Conservation (phyloP, 2,888 invertebrate species). For the Pilophorus perplexus region DNA sequence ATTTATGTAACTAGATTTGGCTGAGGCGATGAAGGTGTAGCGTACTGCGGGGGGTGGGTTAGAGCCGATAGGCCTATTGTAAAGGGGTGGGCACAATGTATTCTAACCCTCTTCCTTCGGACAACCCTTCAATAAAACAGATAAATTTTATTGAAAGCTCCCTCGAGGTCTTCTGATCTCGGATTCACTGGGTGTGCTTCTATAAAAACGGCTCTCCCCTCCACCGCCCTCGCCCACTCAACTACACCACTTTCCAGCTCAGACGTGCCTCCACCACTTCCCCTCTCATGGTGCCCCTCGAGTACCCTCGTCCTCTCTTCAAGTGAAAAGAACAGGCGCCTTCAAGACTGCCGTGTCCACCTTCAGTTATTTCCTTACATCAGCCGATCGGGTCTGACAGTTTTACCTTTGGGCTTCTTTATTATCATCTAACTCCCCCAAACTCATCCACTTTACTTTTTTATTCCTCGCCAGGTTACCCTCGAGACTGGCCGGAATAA, state of each 20-base stretch:
- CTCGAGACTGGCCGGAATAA: too few species aligned
- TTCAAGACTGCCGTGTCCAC: slow-evolving; percentile 34
- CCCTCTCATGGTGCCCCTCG: slow-evolving; percentile 9
- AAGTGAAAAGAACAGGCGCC: slow-evolving; percentile 34
- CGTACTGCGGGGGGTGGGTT: not conserved
- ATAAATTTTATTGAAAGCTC: slow-evolving; percentile 42
- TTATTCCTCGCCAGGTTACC: too few species aligned
- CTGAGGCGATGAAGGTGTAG: not conserved
- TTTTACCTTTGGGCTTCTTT: slow-evolving; percentile 16
- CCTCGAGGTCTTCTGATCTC: slow-evolving; percentile 36
- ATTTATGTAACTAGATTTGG: slow-evolving; percentile 37
- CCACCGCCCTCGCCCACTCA: not conserved
- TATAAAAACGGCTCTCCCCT: slow-evolving; percentile 12
- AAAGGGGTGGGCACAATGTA: slow-evolving; percentile 22
- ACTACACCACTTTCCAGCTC: too few species aligned
- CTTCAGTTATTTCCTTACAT: slow-evolving; percentile 34
- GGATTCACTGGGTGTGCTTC: slow-evolving; percentile 37
- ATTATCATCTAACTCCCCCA: too few species aligned
- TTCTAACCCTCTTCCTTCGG: slow-evolving; percentile 29
- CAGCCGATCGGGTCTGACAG: slow-evolving; percentile 26
- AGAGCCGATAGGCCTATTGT: slow-evolving; percentile 36
- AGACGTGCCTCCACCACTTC: not conserved
- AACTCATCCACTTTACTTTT: too few species aligned
- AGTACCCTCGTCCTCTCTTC: not conserved
- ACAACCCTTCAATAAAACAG: slow-evolving; percentile 41